Conservation (phyloP, 1,140 invertebrate species). For the Oreohelix idahoensis region DNA sequence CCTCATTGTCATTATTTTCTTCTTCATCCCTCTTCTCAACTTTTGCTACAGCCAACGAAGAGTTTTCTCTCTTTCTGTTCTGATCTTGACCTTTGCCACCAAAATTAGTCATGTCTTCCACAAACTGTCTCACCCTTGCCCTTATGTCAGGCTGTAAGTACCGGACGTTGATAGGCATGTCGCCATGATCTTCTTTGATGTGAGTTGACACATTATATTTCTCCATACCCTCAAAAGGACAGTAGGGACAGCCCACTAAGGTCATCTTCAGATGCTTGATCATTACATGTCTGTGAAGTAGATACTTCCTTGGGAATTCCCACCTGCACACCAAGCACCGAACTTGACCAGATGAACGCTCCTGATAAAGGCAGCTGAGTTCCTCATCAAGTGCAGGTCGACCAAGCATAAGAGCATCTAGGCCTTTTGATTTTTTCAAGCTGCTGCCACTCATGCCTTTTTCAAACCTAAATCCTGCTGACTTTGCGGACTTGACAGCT, state of each 20-base stretch:
- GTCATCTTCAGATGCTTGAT: conserved; percentile 50
- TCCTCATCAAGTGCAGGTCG: conserved; percentile 45
- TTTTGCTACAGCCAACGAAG: neutral
- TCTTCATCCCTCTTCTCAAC: conserved; percentile 24
- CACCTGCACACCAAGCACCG: conserved; percentile 48
- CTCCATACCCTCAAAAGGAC: conserved; percentile 47
- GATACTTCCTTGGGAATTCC: conserved; percentile 49
- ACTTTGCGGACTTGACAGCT: neutral
- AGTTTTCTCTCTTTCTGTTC: neutral
- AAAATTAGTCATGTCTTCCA: conserved; percentile 33
- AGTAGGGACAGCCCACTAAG: conserved; percentile 49
- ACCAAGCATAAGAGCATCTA: conserved; percentile 44
- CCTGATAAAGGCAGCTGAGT: conserved; percentile 42
- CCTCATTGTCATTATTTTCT: conserved; percentile 21
- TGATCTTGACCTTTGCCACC: conserved; percentile 5
- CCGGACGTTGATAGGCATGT: conserved; percentile 28
- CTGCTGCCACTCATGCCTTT: neutral
- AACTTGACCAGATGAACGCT: neutral
- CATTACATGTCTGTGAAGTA: conserved; percentile 50
- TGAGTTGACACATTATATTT: conserved; percentile 48
- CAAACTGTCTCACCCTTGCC: conserved; percentile 40
- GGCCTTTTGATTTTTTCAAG: conserved; percentile 5
- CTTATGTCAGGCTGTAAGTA: conserved; percentile 41
- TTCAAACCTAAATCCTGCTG: neutral
- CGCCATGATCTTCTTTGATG: conserved; percentile 48